Evolutionary conservation across 2,888 invertebrate genomes (phyloP).

Genomic region (Rhorus exstirpatorius): DNA sequence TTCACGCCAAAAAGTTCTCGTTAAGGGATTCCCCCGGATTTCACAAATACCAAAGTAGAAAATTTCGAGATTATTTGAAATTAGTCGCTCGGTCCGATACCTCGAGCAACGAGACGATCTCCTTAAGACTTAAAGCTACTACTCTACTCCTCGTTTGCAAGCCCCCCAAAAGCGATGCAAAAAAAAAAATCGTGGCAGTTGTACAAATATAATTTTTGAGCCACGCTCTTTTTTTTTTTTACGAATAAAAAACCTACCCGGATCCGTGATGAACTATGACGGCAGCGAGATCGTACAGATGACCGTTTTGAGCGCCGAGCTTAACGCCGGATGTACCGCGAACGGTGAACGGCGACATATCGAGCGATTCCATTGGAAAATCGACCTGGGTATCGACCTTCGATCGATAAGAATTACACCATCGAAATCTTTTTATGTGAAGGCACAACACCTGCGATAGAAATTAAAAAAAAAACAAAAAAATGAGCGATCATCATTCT

Average conservation of each 20-base stretch:
- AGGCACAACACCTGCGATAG: constrained; percentile 90
- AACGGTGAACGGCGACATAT: constrained; percentile 92
- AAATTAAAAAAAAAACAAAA: constrained; percentile 22
- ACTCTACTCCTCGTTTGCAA: too few relatives aligned
- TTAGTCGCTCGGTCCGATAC: too few relatives aligned
- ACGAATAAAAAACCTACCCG: constrained; percentile 87
- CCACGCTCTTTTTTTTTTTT: too few relatives aligned
- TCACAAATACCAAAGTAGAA: too few relatives aligned
- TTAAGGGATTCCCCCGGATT: too few relatives aligned
- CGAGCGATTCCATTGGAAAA: constrained; percentile 92
- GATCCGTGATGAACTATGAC: constrained; percentile 94
- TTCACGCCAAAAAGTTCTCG: too few relatives aligned
- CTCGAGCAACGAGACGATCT: too few relatives aligned
- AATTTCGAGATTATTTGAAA: too few relatives aligned
- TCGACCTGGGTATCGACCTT: constrained; percentile 93
- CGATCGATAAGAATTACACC: constrained; percentile 93
- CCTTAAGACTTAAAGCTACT: too few relatives aligned
- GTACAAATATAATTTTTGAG: too few relatives aligned
- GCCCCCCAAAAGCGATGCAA: too few relatives aligned
- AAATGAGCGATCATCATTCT: neutral
- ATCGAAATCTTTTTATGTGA: constrained; percentile 94
- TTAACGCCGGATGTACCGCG: constrained; percentile 90
- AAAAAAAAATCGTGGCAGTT: too few relatives aligned
- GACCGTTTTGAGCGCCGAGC: constrained; percentile 88
- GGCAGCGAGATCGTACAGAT: constrained; percentile 93